Evolutionary conservation across 2,113 vertebrate genomes (phyloP).

Genomic region (human): DNA sequence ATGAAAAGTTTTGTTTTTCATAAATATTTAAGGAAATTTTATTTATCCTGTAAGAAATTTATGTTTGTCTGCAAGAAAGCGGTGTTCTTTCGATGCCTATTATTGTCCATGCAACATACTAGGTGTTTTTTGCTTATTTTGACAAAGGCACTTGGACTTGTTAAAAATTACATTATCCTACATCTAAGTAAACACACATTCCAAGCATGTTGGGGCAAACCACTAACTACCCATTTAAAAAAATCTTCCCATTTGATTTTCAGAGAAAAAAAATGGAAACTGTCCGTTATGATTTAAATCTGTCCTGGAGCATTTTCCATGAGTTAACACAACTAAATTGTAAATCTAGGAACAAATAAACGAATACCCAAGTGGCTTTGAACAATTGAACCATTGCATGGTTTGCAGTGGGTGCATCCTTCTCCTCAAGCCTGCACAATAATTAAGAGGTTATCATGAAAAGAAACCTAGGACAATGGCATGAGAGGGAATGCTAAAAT

Average conservation of each 20-base stretch:
- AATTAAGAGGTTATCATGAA: slow-evolving; percentile 76
- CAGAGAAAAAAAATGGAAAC: slow-evolving; percentile 86
- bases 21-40: slow-evolving; percentile 68
- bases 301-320: slow-evolving; percentile 85
- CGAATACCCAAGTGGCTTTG: slow-evolving; percentile 71
- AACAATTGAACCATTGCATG: slow-evolving; percentile 67
- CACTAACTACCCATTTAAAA: slow-evolving; percentile 81
- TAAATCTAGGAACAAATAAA: slow-evolving; percentile 81
- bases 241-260: slow-evolving; percentile 83
- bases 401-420: slow-evolving; percentile 74
- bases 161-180: slow-evolving; percentile 76
- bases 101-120: neutral
- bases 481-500: slow-evolving; percentile 73
- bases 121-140: neutral
- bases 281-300: slow-evolving; percentile 87
- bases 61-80: neutral
- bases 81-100: neutral
- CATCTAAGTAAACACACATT: slow-evolving; percentile 81
- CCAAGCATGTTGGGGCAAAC: slow-evolving; percentile 75
- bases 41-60: slow-evolving; percentile 50
- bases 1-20: slow-evolving; percentile 47
- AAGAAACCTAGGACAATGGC: slow-evolving; percentile 63
- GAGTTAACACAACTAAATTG: slow-evolving; percentile 82
- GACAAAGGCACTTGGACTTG: slow-evolving; percentile 60
- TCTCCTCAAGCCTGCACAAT: slow-evolving; percentile 58